A percentile compares a stretch with the other conserved stretches of the same genome.
Conservation (phyloP, 2,113 vertebrate genomes). For the Mustela nigripes region DNA sequence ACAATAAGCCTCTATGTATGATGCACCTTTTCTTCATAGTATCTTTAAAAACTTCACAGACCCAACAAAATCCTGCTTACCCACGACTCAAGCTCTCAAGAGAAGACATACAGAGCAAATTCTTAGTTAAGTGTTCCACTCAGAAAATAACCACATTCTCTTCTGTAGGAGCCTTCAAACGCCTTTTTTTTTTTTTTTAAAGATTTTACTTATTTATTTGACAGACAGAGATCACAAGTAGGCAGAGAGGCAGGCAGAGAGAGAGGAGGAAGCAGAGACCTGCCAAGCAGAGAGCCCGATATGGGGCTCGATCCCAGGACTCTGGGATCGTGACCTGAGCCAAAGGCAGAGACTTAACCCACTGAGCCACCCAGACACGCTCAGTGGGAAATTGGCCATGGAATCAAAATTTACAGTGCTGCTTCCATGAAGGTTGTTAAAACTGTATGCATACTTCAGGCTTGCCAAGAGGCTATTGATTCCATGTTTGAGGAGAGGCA, state of each 20-base stretch:
- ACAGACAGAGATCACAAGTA: too few species aligned
- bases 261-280: too few species aligned
- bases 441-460: not conserved
- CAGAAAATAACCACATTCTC: slow-evolving; percentile 53
- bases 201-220: too few species aligned
- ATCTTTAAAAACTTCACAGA: slow-evolving; percentile 42
- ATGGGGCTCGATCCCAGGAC: too few species aligned
- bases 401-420: slow-evolving; percentile 3
- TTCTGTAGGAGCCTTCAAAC: not conserved
- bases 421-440: not conserved
- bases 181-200: not conserved
- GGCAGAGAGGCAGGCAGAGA: too few species aligned
- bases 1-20: not conserved
- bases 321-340: too few species aligned
- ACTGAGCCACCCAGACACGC: too few species aligned
- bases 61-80: not conserved
- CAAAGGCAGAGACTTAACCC: too few species aligned
- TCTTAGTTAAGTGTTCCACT: slow-evolving; percentile 53
- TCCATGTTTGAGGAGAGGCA: not conserved
- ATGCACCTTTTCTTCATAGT: not conserved
- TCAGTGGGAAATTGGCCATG: slow-evolving; percentile 20
- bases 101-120: not conserved
- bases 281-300: too few species aligned
- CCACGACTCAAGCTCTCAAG: not conserved
- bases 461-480: slow-evolving; percentile 9